Percentiles rank a stretch among this genome's conserved stretches.
Conservation (phyloP, 92 coral and sea anemone genomes). For the Siderastrea siderea region DNA sequence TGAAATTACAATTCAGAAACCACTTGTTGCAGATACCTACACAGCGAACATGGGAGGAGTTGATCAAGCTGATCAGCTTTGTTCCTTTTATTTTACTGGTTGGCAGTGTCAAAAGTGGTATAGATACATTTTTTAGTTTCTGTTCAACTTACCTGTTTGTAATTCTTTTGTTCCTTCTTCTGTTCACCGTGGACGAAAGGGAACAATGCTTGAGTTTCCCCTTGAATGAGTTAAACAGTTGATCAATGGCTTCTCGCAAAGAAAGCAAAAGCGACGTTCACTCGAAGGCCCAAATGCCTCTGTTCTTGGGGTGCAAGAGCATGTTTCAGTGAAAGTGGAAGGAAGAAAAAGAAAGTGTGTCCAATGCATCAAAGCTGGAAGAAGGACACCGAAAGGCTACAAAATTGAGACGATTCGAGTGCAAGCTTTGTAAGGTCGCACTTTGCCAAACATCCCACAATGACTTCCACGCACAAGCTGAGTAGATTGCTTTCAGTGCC, state of each 20-base stretch:
- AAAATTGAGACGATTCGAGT: constrained; percentile 49
- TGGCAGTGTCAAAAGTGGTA: constrained; percentile 45
- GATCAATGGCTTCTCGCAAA: constrained; percentile 43
- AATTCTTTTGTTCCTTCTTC: constrained; percentile 30
- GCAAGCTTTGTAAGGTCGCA: constrained; percentile 46
- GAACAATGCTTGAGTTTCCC: not conserved
- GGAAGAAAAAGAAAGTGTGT: constrained; percentile 53
- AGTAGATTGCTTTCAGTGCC: not conserved
- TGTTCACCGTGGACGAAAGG: not conserved
- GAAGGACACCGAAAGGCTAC: constrained; percentile 50
- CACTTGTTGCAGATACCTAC: constrained; percentile 33
- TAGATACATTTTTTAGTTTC: constrained; percentile 51
- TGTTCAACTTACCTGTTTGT: constrained; percentile 36
- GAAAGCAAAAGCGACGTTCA: constrained; percentile 16
- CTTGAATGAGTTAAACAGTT: constrained; percentile 25
- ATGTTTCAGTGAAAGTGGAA: constrained; percentile 33
- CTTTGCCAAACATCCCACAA: constrained; percentile 37
- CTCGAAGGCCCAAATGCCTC: not conserved
- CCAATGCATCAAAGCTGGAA: constrained; percentile 50
- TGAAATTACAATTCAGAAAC: constrained; percentile 1
- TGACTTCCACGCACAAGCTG: not conserved
- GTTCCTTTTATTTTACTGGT: constrained; percentile 31
- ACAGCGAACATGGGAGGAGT: constrained; percentile 64
- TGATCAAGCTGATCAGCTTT: constrained; percentile 57
- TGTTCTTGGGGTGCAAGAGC: not conserved